Evolutionary conservation across 2,113 vertebrate species (phyloP).

Genomic region (Arenaria interpres): DNA sequence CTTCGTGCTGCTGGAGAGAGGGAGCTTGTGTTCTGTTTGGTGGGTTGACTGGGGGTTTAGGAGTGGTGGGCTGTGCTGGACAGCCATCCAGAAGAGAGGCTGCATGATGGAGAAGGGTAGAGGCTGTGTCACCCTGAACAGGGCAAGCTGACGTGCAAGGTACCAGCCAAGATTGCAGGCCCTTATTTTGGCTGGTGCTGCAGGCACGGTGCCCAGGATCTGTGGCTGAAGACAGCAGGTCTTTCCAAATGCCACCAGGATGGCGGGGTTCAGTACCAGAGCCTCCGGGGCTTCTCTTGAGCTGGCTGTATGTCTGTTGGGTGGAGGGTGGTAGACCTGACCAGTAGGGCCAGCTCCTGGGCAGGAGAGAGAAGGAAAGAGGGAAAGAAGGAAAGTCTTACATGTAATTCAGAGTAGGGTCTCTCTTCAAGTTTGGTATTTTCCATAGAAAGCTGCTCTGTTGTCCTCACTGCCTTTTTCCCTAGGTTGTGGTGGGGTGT

Average conservation of each 20-base stretch:
- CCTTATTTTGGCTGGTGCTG: rapidly evolving
- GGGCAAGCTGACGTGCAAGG: neutral
- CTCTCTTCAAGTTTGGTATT: neutral
- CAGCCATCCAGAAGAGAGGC: neutral
- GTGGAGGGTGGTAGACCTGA: neutral
- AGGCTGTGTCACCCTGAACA: neutral
- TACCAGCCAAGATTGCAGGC: neutral
- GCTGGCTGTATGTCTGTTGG: neutral
- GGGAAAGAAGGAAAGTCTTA: neutral
- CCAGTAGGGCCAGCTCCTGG: neutral
- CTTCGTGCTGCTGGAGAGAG: neutral
- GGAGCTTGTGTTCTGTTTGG: neutral
- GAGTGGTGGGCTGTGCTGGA: neutral
- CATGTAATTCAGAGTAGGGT: neutral
- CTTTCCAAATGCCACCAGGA: neutral
- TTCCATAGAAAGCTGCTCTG: neutral
- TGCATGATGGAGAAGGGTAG: neutral
- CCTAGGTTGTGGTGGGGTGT: neutral
- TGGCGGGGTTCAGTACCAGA: neutral
- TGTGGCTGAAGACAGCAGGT: rapidly evolving
- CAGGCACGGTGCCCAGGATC: rapidly evolving
- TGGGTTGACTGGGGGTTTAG: neutral
- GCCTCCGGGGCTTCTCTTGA: neutral
- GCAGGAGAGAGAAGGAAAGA: neutral
- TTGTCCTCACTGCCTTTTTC: neutral